Conservation (phyloP, 2,797 vertebrate species). For the Emydoidea blandingii region DNA sequence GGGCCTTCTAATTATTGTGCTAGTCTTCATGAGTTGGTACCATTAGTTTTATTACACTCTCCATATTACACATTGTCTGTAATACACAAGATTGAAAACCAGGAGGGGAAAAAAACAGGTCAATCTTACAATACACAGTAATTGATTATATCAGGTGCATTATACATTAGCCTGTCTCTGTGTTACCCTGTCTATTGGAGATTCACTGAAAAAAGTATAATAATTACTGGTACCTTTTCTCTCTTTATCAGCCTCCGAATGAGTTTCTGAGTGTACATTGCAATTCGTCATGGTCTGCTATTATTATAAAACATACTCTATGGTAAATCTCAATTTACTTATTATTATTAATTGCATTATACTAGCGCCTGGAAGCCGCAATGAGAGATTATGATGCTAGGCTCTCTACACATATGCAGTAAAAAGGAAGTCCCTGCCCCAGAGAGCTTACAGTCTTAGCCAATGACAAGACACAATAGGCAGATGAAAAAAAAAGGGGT, state of each 20-base stretch:
- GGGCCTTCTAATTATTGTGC: slow-evolving; percentile 17
- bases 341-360: too few relatives aligned
- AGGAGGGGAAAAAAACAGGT: slow-evolving; percentile 19
- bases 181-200: slow-evolving; percentile 43
- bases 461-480: background rate
- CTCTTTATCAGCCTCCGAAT: background rate
- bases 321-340: too few relatives aligned
- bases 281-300: background rate
- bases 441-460: background rate
- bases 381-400: background rate
- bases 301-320: background rate
- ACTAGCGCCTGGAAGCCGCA: too few relatives aligned
- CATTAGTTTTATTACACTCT: background rate
- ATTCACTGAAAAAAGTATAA: slow-evolving; percentile 25
- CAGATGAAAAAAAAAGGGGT: background rate
- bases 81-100: slow-evolving; percentile 27
- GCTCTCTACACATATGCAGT: background rate
- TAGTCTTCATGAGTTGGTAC: slow-evolving; percentile 6
- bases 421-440: accelerated
- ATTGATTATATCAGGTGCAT: slow-evolving; percentile 46
- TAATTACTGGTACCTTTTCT: background rate
- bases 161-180: slow-evolving; percentile 24
- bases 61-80: slow-evolving; percentile 38
- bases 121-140: slow-evolving; percentile 31
- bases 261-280: background rate